phyloP scores from a whole-genome alignment of 2,888 invertebrate species.

The Choristoneura rosaceana region DNA sequence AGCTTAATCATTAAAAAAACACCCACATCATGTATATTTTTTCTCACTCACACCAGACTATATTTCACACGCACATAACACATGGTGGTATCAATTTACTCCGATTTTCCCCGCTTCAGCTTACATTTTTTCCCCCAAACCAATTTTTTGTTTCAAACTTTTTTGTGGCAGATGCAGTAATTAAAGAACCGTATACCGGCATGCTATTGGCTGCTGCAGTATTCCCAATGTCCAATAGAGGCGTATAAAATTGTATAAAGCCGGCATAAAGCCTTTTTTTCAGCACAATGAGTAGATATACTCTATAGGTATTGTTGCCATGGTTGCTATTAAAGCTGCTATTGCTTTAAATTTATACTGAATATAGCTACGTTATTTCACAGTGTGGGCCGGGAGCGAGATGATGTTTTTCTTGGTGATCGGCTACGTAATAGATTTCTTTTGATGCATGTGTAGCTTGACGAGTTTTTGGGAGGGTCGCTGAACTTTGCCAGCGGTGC shows the following conservation, averaged over 20 bases:
- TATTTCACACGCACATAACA: conserved; percentile 43
- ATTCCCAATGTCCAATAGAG: conserved; percentile 59
- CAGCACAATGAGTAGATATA: conserved; percentile 55
- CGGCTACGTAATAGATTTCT: conserved; percentile 54
- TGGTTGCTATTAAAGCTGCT: conserved; percentile 68
- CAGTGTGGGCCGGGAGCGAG: conserved; percentile 54
- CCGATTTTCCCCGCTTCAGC: conserved; percentile 71
- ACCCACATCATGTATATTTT: background rate
- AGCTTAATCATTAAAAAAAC: background rate
- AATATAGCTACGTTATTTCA: conserved; percentile 60
- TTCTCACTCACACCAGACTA: background rate
- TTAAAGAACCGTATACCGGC: conserved; percentile 59
- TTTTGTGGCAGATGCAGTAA: conserved; percentile 65
- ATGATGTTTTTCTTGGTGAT: conserved; percentile 51
- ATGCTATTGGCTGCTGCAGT: conserved; percentile 66
- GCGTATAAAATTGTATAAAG: conserved; percentile 66
- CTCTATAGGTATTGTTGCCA: conserved; percentile 67
- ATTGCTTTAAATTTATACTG: conserved; percentile 56
- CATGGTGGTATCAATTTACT: conserved; percentile 67
- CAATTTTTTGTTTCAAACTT: conserved; percentile 59
- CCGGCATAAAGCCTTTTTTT: conserved; percentile 66
- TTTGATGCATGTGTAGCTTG: conserved; percentile 43
- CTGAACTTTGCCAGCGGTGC: conserved; percentile 29
- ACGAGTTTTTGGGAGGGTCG: conserved; percentile 35
- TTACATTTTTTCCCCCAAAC: conserved; percentile 55